Conservation (phyloP, 1,140 invertebrate species). For the Papilio dardanus region DNA sequence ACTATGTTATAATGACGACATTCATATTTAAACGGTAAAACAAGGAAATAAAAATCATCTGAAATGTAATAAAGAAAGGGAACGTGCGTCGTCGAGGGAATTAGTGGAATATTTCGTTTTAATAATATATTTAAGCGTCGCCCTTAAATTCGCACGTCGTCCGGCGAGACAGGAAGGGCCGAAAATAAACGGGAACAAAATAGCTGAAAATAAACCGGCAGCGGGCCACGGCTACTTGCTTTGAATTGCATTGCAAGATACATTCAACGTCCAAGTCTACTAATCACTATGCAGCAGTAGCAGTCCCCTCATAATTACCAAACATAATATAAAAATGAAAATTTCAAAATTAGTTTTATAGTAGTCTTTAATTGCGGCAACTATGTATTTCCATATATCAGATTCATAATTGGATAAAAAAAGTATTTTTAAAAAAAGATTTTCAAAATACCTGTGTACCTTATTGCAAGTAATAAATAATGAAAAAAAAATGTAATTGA, state of each 20-base stretch:
- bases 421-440: no score
- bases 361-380: no score
- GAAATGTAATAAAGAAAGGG: conserved; percentile 33
- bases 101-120: conserved; percentile 38
- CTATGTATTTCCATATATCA: no score
- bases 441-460: no score
- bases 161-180: conserved; percentile 71
- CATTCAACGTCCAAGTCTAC: neutral
- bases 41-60: conserved; percentile 7
- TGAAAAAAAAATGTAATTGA: no score
- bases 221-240: conserved; percentile 55
- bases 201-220: conserved; percentile 74
- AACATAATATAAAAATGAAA: neutral
- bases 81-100: conserved; percentile 16
- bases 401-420: no score
- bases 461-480: no score
- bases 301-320: neutral
- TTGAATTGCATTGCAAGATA: conserved; percentile 39
- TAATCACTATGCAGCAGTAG: neutral
- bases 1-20: neutral
- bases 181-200: conserved; percentile 77
- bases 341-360: neutral
- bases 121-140: conserved; percentile 48
- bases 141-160: conserved; percentile 78
- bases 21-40: conserved; percentile 18